phyloP scores from a whole-genome alignment of 2,797 vertebrate genomes.

The Okamejei kenojei region DNA sequence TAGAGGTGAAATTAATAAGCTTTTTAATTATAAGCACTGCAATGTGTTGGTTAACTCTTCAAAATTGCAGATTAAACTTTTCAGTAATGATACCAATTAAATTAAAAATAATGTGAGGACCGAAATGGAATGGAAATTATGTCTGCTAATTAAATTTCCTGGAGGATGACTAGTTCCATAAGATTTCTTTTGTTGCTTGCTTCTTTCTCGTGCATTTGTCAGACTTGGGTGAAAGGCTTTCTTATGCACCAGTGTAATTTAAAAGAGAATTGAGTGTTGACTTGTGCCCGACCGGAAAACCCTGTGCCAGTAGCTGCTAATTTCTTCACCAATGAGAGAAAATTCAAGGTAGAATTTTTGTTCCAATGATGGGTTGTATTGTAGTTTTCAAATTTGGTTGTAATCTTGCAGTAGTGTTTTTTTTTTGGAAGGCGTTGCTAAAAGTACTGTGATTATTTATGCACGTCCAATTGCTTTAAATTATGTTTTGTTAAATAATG shows the following conservation, averaged over 20 bases:
- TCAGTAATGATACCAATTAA: constrained; percentile 2
- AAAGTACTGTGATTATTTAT: not conserved
- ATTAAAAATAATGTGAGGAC: not conserved
- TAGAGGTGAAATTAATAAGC: constrained; percentile 30
- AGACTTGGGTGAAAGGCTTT: not conserved
- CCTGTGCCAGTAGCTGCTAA: not conserved
- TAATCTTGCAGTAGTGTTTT: not conserved
- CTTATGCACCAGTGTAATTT: not conserved
- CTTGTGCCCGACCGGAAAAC: not conserved
- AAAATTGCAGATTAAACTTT: constrained; percentile 2
- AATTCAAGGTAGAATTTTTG: not conserved
- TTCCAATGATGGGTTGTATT: not conserved
- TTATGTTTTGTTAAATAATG: not conserved
- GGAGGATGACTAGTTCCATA: not conserved
- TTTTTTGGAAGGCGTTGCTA: not conserved
- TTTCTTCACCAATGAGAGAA: not conserved
- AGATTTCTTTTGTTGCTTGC: not conserved
- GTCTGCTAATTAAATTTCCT: not conserved
- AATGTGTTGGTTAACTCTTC: constrained; percentile 16
- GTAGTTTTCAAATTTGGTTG: not conserved
- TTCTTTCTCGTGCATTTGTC: not conserved
- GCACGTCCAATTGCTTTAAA: not conserved
- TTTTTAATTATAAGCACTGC: constrained; percentile 2
- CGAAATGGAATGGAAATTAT: constrained; percentile 7
- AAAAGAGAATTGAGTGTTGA: not conserved